Base-by-base conservation (phyloP, 2,888 invertebrate species). In the Zaprionus obscuricornis region DNA sequence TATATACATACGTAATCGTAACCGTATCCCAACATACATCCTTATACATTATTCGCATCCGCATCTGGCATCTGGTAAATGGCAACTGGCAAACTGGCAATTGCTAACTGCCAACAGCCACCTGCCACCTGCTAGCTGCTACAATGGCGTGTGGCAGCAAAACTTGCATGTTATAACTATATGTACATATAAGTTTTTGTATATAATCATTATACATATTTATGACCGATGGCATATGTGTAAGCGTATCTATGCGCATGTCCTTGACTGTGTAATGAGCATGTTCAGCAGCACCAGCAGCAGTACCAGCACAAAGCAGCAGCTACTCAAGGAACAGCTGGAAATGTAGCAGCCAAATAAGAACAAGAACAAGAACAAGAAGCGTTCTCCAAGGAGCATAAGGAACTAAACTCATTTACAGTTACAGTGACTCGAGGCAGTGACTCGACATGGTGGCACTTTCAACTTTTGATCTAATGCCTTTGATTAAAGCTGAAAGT, bases 61-160 rank as follows among this genome's bases (percentile, higher is more conserved):
- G 50, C 58, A 74, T 77, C 66, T 50, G 49, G 79, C 76, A 78
- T 82, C n/a, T n/a, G n/a, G n/a, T n/a, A n/a, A n/a, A n/a, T n/a
- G n/a, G n/a, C n/a, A n/a, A n/a, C n/a, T n/a, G 42, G 8, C 24
- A 20, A 20, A 7, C 20, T 40, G 20, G 17, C 13, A 29, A 29
- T 24, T 16, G n/a, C n/a, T n/a, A n/a, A n/a, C n/a, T n/a, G n/a
- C n/a, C n/a, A n/a, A n/a, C n/a, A 71, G 65, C 20, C 54, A 29
- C 37, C 24, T 42, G 4, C 47, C 59, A 55, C 47, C 65, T 59
- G 66, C n/a, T n/a, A n/a, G 50, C 39, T 43, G 10, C 37, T 10
- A 56, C 10, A 29, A 6, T 13, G 29, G 8, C 29, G 13, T 11
- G n/a, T n/a, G n/a, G n/a, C n/a, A n/a, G n/a, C n/a, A 42, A 29